Percentiles rank a stretch among this genome's conserved stretches.
These are phyloP conservation scores for Heliconius erato DNA, from an alignment of 2,888 invertebrate genomes.

Conservation along the genomic window DNA sequence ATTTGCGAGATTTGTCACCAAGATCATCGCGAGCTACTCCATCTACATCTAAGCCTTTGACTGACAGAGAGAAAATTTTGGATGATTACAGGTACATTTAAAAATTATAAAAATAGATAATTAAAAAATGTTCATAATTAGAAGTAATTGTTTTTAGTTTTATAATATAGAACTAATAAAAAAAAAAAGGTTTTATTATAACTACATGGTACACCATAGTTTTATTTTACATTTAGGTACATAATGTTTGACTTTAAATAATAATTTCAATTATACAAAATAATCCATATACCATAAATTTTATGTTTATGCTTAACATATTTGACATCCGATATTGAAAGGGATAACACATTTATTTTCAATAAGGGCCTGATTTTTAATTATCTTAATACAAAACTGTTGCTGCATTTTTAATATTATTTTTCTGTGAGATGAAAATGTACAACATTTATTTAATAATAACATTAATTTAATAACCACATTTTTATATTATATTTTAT, in stretches of 20 bases:
- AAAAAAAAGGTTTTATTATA: not conserved
- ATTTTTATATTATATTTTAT: not conserved
- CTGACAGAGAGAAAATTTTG: conserved; percentile 79
- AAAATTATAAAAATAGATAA: not conserved
- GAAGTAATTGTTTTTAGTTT: too few species aligned
- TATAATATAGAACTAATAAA: too few species aligned
- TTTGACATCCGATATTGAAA: too few species aligned
- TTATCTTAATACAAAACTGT: too few species aligned
- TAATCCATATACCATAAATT: not conserved
- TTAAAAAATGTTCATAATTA: not conserved
- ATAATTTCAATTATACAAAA: not conserved
- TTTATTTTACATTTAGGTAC: too few species aligned
- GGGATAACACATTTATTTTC: too few species aligned
- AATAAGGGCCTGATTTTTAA: too few species aligned
- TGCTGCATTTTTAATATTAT: not conserved
- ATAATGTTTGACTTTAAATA: not conserved
- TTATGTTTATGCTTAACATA: not conserved
- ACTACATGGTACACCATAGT: not conserved
- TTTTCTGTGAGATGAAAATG: not conserved
- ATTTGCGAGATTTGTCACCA: conserved; percentile 47
- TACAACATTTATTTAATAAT: not conserved
- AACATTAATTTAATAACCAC: not conserved
- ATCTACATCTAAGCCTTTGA: conserved; percentile 63
- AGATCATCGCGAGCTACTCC: conserved; percentile 56
- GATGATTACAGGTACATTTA: conserved; percentile 73